These are phyloP conservation scores for Hemitrygon akajei DNA, from an alignment of 2,797 vertebrate genomes.

Conservation along the genomic window DNA sequence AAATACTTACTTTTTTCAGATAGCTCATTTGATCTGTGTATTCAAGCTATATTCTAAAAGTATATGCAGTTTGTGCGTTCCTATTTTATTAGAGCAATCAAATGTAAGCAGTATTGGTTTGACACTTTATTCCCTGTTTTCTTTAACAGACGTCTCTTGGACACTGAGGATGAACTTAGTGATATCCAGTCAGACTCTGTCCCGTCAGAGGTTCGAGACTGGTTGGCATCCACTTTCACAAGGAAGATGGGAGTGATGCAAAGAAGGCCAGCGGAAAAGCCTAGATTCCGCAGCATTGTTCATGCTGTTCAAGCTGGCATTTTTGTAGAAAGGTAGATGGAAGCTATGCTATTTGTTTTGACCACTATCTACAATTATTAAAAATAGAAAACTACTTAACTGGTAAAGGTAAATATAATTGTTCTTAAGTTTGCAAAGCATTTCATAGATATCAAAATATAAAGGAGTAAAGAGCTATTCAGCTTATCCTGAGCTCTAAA, in stretches of 20 bases:
- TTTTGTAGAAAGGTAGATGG: constrained; percentile 85
- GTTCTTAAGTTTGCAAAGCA: constrained; percentile 39
- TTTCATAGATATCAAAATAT: too few relatives aligned
- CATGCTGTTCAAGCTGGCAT: constrained; percentile 96
- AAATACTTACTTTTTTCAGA: neutral
- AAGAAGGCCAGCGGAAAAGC: constrained; percentile 87
- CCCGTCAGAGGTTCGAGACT: constrained; percentile 87
- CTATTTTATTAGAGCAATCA: neutral
- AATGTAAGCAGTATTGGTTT: neutral
- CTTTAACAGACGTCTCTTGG: constrained; percentile 72
- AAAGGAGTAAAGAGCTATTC: too few relatives aligned
- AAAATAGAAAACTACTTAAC: neutral
- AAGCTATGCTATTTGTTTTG: neutral
- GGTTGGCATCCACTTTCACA: constrained; percentile 94
- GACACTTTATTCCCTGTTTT: neutral
- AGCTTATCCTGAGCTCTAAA: neutral
- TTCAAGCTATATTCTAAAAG: neutral
- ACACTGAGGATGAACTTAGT: constrained; percentile 89
- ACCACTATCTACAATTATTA: neutral
- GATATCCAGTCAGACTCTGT: constrained; percentile 86
- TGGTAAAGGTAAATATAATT: constrained; percentile 42
- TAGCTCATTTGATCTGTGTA: neutral
- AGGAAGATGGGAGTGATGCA: constrained; percentile 87
- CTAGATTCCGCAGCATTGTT: constrained; percentile 91
- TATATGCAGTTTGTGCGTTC: neutral